A percentile compares a stretch with the other conserved stretches of the same genome.
Conservation (phyloP, 2,797 vertebrate genomes). For the Silurus aristotelis region DNA sequence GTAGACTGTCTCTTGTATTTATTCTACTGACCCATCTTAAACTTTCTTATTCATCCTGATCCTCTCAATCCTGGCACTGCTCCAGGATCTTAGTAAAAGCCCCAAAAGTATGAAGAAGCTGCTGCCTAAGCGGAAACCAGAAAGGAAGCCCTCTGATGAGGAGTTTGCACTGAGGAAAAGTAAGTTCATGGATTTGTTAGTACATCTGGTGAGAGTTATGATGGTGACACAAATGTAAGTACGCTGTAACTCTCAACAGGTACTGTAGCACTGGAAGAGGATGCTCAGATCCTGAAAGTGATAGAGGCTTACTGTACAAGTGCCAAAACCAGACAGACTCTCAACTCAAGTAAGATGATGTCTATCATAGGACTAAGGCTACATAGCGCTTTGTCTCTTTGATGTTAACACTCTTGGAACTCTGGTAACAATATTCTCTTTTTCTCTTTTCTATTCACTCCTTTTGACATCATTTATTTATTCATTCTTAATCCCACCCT, state of each 20-base stretch:
- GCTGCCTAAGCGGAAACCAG: conserved; percentile 93
- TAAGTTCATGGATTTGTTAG: conserved; percentile 61
- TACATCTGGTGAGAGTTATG: background rate
- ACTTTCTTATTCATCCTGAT: background rate
- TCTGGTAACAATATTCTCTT: conserved; percentile 83
- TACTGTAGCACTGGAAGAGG: conserved; percentile 94
- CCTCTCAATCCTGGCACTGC: background rate
- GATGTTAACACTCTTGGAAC: conserved; percentile 40
- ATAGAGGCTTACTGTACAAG: conserved; percentile 98
- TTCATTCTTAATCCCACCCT: conserved; percentile 31
- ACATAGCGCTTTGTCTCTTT: conserved; percentile 45
- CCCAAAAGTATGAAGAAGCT: conserved; percentile 98
- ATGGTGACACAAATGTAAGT: background rate
- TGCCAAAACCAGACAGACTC: conserved; percentile 94
- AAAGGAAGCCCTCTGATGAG: conserved; percentile 94
- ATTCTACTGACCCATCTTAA: background rate
- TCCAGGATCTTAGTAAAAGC: conserved; percentile 92
- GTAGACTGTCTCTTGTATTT: background rate
- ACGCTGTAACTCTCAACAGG: conserved; percentile 68
- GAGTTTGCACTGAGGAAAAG: conserved; percentile 93
- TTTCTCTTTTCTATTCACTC: conserved; percentile 83
- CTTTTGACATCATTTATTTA: conserved; percentile 76
- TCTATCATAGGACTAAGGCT: conserved; percentile 53
- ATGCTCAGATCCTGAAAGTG: conserved; percentile 96
- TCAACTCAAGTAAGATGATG: conserved; percentile 92